Evolutionary conservation across 64 coral and sea anemone genomes (phyloP), one percentile per base, ranked within the genome.

Genomic region (Trachythela sp.): DNA sequence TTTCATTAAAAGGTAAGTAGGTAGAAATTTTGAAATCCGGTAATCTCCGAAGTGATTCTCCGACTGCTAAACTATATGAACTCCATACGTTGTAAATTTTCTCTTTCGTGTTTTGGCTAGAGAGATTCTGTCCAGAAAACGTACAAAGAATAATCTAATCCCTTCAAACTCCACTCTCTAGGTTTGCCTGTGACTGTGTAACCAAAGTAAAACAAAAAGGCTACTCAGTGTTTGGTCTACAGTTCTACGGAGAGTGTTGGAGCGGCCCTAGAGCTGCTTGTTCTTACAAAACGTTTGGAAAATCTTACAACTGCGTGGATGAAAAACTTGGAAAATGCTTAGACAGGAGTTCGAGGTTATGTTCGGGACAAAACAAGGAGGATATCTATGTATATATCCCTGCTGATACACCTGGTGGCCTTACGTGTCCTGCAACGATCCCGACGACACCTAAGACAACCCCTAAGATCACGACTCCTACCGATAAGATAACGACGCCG

Each of bases 201-300:
- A 37, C 48, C 2, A 38, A 67, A 54, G 89, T 90, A 0, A 77
- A 91, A 39, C n/a, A 76, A 0, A 84, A 83, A 37, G 89, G 93
- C 0, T 94, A 86, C 30, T 17, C 48, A 0, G 90, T 91, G 40
- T 94, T 94, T 91, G 93, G 89, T 0, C 27, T 94, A 58, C 89
- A 91, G 42, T 94, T 88, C 41, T 94, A 94, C 52, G 93, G 93
- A 4, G 93, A 94, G 84, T 94, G 93, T 59, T 94, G 89, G 93
- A 91, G 89, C 43, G 93, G 89, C 40, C 80, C 89, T 15, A 32
- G 27, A 20, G 92, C 89, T 84, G 52, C 49, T 29, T 70, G 76
- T 36, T 91, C 92, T 2, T 94, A 91, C 72, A 43, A 87, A 10
- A 87, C 68, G 43, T 85, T 91, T 85, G 89, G 89, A 20, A 13